phyloP scores from a whole-genome alignment of 2,888 invertebrate species.

The Leptinotarsa juncta region DNA sequence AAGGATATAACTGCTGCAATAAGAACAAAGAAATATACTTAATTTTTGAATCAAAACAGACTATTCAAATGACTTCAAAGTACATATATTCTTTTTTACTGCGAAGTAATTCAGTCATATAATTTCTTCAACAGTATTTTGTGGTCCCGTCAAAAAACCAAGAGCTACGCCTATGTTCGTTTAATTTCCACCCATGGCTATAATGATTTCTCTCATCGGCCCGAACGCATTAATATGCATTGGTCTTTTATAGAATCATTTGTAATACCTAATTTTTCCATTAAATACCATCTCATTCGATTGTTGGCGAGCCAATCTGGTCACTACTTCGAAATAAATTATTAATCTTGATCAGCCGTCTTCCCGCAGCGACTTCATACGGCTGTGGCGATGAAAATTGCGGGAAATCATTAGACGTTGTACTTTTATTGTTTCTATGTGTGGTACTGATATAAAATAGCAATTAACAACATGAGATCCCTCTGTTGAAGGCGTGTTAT shows the following conservation, averaged over 20 bases:
- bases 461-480: slow-evolving; percentile 24
- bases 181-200: slow-evolving; percentile 51
- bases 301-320: slow-evolving; percentile 35
- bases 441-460: slow-evolving; percentile 23
- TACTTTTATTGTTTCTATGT: not conserved
- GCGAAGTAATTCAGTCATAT: too few relatives aligned
- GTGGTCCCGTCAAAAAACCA: not conserved
- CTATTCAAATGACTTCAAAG: too few relatives aligned
- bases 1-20: too few relatives aligned
- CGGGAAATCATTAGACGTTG: slow-evolving; percentile 22
- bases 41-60: too few relatives aligned
- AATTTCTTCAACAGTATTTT: too few relatives aligned
- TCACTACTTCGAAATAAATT: slow-evolving; percentile 34
- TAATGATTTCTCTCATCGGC: slow-evolving; percentile 36
- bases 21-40: too few relatives aligned
- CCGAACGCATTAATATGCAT: slow-evolving; percentile 56
- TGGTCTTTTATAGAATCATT: slow-evolving; percentile 54
- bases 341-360: slow-evolving; percentile 24
- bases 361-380: not conserved
- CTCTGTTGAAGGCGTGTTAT: not conserved
- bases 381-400: slow-evolving; percentile 30
- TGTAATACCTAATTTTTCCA: slow-evolving; percentile 48
- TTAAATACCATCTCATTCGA: slow-evolving; percentile 30
- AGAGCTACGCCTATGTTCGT: not conserved
- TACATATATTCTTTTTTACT: too few relatives aligned